A percentile compares a stretch with the other conserved stretches of the same genome.
phyloP scores from a whole-genome alignment of 2,113 vertebrate species.

The Procapra przewalskii region DNA sequence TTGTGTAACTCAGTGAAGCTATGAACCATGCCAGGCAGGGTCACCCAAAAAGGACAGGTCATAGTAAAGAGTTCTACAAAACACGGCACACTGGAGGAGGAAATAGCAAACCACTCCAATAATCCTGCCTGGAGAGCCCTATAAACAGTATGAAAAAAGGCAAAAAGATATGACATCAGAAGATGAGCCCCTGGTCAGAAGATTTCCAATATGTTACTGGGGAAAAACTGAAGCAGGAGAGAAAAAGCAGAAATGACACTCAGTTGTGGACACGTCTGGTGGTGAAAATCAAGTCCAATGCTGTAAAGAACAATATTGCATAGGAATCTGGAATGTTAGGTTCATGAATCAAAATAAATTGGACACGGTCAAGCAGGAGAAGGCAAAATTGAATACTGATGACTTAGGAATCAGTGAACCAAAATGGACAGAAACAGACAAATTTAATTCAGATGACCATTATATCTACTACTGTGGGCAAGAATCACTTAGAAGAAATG shows the following conservation, averaged over 20 bases:
- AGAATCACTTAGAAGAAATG: neutral
- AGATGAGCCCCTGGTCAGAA: neutral
- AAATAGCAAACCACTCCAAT: neutral
- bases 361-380: neutral
- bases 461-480: neutral
- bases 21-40: neutral
- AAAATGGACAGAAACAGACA: neutral
- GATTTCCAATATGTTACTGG: neutral
- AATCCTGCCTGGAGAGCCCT: neutral
- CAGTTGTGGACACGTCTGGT: neutral
- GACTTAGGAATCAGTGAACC: neutral
- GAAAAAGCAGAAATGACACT: neutral
- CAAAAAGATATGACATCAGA: neutral
- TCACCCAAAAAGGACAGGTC: neutral
- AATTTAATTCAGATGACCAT: neutral
- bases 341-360: neutral
- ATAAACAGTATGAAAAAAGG: neutral
- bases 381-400: neutral
- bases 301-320: neutral
- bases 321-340: neutral
- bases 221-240: neutral
- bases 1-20: neutral
- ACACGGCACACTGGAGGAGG: neutral
- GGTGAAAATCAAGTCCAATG: neutral
- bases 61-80: neutral